Base-by-base conservation (phyloP, 2,888 invertebrate genomes). In the Eugnorisma glareosa region DNA sequence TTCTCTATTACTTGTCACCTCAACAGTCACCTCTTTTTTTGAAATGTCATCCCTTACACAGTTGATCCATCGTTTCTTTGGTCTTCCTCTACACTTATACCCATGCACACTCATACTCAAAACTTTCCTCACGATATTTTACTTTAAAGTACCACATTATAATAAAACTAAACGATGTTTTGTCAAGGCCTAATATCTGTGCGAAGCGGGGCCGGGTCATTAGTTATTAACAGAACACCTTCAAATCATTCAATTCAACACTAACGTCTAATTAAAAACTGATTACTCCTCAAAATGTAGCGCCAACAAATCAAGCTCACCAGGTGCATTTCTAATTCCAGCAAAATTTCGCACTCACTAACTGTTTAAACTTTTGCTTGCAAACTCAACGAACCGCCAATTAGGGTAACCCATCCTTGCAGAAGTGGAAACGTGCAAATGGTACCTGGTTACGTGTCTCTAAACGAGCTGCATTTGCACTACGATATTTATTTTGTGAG, bases 311-410 rank as follows among this genome's bases (percentile, higher is more conserved):
- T 57, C 5, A 35, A 61, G 81, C 37, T 69, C 61, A 18, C 31
- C 15, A 28, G 54, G 43, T 48, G 67, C 67, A 73, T 31, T 66
- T 10, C 37, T 75, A 70, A 75, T 69, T 6, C 63, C n/a, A 24
- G 18, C 54, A 21, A 59, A 78, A 59, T 79, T 59, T 59, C 1
- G 24, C 54, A 51, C 71, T 72, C 40, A 28, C 35, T 48, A 71
- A 79, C 79, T 59, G 79, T 74, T 80, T 24, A 48, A 67, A 68
- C 74, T 74, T 74, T 11, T 64, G 63, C 63, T 80, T 68, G 35
- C 63, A 51, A 35, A 57, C 54, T 37, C 35, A 80, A 74, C 81
- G 48, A 64, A 57, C 74, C 48, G 48, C 63, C 74, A 79, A 68
- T 68, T 80, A 68, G 15, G 40, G 81, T 8, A 35, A 81, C 48